phyloP scores from a whole-genome alignment of 92 coral and sea anemone genomes.

The Parazoanthus darwini region DNA sequence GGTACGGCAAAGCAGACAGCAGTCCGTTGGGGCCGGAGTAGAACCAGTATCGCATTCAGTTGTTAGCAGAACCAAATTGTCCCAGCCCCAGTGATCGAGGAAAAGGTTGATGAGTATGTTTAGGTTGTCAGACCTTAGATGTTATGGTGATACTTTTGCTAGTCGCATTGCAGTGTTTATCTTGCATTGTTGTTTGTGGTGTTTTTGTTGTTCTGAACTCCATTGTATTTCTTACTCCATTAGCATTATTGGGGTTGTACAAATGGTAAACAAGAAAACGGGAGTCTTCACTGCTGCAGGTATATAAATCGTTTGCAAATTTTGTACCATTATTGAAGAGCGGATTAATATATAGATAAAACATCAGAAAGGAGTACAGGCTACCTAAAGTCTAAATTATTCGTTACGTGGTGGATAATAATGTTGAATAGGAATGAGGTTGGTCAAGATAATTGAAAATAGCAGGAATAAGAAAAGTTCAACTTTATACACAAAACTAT shows the following conservation, averaged over 20 bases:
- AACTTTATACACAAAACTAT: no score
- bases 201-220: neutral
- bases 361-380: no score
- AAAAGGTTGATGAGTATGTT: neutral
- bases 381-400: no score
- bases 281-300: constrained; percentile 98
- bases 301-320: constrained; percentile 6
- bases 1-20: neutral
- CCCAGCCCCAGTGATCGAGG: neutral
- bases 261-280: constrained; percentile 98
- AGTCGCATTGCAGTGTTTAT: no score
- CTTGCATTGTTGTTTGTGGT: neutral
- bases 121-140: neutral
- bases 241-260: constrained; percentile 97
- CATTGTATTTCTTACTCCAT: neutral
- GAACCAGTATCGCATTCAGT: neutral
- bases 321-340: no score
- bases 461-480: no score
- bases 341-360: no score
- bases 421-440: no score
- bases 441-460: no score
- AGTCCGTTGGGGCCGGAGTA: neutral
- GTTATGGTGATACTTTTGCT: neutral
- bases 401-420: no score
- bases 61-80: neutral